Percentiles rank a stretch among this genome's conserved stretches.
These are phyloP conservation scores for Tragelaphus buxtoni DNA, from an alignment of 2,113 vertebrate species.

Conservation along the genomic window DNA sequence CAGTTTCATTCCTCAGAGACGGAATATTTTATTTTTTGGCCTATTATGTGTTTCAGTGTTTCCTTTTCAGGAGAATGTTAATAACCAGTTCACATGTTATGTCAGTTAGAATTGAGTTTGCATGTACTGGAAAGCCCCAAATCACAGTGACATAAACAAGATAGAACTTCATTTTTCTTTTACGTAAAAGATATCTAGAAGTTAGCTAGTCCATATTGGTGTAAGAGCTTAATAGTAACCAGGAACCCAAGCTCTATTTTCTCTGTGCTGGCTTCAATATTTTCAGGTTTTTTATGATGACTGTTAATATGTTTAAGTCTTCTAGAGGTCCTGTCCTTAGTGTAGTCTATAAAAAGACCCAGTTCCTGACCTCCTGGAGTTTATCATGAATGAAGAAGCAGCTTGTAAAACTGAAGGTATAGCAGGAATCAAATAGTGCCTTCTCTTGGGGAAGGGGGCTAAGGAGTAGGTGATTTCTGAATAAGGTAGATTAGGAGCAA, in stretches of 20 bases:
- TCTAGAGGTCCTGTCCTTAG: not conserved
- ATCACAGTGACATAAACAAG: not conserved
- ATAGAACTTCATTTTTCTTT: not conserved
- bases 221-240: not conserved
- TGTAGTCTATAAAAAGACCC: not conserved
- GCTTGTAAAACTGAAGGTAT: not conserved
- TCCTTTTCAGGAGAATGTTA: not conserved
- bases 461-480: not conserved
- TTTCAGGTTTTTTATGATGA: not conserved
- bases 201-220: not conserved
- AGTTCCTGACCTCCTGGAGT: not conserved
- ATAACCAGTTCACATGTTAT: not conserved
- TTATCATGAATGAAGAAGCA: not conserved
- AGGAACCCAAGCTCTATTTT: not conserved
- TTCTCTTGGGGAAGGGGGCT: not conserved
- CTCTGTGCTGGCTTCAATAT: not conserved
- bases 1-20: not conserved
- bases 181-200: not conserved
- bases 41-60: not conserved
- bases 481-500: not conserved
- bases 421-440: not conserved
- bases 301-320: not conserved
- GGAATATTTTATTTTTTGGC: not conserved
- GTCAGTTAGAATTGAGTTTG: not conserved
- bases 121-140: not conserved